Base-by-base conservation (phyloP, 2,113 vertebrate species). In the Suncus etruscus region DNA sequence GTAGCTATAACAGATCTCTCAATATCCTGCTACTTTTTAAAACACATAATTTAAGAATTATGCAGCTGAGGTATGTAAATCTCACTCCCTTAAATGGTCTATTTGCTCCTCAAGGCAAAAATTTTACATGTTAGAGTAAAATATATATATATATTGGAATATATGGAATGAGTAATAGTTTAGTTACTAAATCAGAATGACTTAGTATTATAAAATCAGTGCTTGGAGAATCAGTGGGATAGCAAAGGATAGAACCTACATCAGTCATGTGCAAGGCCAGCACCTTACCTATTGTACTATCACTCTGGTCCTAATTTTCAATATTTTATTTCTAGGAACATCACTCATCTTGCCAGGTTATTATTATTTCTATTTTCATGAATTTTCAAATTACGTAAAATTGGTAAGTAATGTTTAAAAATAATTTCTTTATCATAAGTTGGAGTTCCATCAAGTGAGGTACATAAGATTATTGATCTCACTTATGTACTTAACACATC, bases 401-500 rank as follows among this genome's bases (percentile, higher is more conserved):
- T 11, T 16, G 78, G 14, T 11, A 72, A 93, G 18, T 72, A 85
- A 29, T 29, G 12, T 2, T 79, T 24, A 20, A 89, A 83, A 94
- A 82, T 61, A 69, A 87, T 54, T 22, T 32, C 11, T 39, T 18
- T 75, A 66, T 69, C 48, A 79, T 68, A 15, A 18, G 29, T 63
- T 82, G 90, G 22, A 75, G 74, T 80, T 76, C 48, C 14, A n/a
- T 10, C 15, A 86, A 79, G 8, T 20, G 76, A 63, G 32, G 14
- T 31, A 61, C 11, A 70, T 15, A 47, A 75, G 75, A 4, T 66
- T n/a, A 63, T 8, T 87, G 54, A 6, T 24, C 78, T 85, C 22
- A 78, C 6, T 86, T 92, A 70, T 39, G 78, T 79, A 87, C 74
- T 92, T 66, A 86, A 77, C 10, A 84, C 79, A 48, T 61, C 24